Evolutionary conservation across 2,113 vertebrate genomes (phyloP).

Genomic region (Galbula dea): DNA sequence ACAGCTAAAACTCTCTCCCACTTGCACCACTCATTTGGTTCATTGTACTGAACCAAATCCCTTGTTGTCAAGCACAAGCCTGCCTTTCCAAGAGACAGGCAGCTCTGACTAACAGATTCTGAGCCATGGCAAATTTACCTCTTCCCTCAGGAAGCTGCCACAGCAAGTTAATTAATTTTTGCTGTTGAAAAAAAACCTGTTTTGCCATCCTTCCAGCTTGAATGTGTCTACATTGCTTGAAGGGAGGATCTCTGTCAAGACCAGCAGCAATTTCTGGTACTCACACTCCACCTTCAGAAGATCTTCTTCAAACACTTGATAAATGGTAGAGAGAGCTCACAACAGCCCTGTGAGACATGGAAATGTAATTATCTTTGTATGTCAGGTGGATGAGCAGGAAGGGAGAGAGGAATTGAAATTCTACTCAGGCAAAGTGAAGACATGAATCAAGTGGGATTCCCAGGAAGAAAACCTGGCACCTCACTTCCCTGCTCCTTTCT

Average conservation of each 20-base stretch:
- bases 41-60: not conserved
- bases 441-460: not conserved
- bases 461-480: not conserved
- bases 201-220: not conserved
- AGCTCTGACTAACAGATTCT: not conserved
- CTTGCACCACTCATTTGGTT: too few species aligned
- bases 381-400: not conserved
- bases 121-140: not conserved
- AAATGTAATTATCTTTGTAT: conserved; percentile 37
- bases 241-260: not conserved
- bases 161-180: conserved; percentile 48
- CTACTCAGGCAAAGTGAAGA: not conserved
- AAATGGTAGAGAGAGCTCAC: conserved; percentile 31
- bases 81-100: not conserved
- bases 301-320: conserved; percentile 51
- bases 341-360: conserved; percentile 21
- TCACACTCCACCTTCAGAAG: conserved; percentile 29
- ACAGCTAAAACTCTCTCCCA: too few species aligned
- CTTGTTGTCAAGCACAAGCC: not conserved
- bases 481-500: not conserved
- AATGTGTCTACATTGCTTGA: not conserved
- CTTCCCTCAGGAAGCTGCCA: not conserved
- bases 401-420: conserved; percentile 20
- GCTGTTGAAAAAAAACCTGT: conserved; percentile 8
- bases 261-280: not conserved